These are phyloP conservation scores for Clarias fuscus DNA, from an alignment of 2,797 vertebrate species.

Conservation along the genomic window DNA sequence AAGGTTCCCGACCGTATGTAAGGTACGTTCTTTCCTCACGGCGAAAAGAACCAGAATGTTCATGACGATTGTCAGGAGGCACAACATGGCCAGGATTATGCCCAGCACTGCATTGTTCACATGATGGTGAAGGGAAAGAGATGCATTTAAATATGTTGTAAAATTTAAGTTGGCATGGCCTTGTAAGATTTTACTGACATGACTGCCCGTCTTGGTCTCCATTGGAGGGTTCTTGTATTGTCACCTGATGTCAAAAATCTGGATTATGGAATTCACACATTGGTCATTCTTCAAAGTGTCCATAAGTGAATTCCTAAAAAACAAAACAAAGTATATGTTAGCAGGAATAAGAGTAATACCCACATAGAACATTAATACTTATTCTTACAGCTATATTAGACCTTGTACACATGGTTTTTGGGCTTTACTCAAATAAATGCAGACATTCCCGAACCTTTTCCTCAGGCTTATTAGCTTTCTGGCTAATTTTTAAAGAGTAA, in stretches of 20 bases:
- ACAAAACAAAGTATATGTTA: conserved; percentile 37
- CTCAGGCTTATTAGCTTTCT: neutral
- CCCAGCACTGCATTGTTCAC: conserved; percentile 74
- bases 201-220: conserved; percentile 45
- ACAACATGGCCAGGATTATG: conserved; percentile 82
- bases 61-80: conserved; percentile 86
- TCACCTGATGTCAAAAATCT: conserved; percentile 56
- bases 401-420: neutral
- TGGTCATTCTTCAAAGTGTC: conserved; percentile 33
- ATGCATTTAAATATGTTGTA: conserved; percentile 59
- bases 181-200: conserved; percentile 46
- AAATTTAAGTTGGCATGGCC: conserved; percentile 66
- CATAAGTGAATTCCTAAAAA: conserved; percentile 47
- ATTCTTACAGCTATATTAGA: neutral
- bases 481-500: neutral
- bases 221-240: conserved; percentile 41
- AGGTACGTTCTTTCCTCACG: conserved; percentile 84
- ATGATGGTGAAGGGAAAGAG: conserved; percentile 55
- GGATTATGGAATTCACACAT: conserved; percentile 23
- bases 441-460: neutral
- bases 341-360: neutral
- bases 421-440: too few species aligned
- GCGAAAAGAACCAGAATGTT: conserved; percentile 92
- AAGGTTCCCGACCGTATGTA: conserved; percentile 95
- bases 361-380: neutral